These are phyloP conservation scores for Otus scops DNA, from an alignment of 2,797 vertebrate species.

Conservation along the genomic window DNA sequence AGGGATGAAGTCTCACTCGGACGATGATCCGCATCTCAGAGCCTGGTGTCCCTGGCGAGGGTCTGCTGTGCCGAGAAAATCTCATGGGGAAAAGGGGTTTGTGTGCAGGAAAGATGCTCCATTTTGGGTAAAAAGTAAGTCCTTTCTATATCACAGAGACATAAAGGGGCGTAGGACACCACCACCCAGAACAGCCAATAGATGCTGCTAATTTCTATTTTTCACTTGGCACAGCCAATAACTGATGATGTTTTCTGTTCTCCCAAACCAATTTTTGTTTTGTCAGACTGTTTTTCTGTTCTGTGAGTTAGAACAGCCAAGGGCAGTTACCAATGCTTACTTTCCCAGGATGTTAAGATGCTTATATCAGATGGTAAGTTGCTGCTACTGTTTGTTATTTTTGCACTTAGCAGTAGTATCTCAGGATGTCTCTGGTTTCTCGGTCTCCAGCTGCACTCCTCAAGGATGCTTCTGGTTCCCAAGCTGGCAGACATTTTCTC, in stretches of 20 bases:
- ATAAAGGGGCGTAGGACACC: neutral
- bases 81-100: rapidly evolving
- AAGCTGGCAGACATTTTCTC: neutral
- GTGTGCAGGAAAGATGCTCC: neutral
- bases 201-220: neutral
- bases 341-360: neutral
- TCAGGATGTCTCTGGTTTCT: neutral
- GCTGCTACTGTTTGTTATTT: neutral
- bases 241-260: neutral
- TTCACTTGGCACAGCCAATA: neutral
- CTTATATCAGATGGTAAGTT: neutral
- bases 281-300: neutral
- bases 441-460: neutral
- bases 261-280: neutral
- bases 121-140: neutral
- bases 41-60: rapidly evolving
- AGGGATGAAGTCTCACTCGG: neutral
- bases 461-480: neutral
- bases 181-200: neutral
- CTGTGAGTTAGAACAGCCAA: neutral
- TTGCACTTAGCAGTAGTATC: neutral
- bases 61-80: neutral
- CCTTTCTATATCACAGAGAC: neutral
- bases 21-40: rapidly evolving
- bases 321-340: neutral